Evolutionary conservation across 1,140 invertebrate species (phyloP), one percentile per base, ranked within the genome.

Genomic region (Bombus vancouverensis): DNA sequence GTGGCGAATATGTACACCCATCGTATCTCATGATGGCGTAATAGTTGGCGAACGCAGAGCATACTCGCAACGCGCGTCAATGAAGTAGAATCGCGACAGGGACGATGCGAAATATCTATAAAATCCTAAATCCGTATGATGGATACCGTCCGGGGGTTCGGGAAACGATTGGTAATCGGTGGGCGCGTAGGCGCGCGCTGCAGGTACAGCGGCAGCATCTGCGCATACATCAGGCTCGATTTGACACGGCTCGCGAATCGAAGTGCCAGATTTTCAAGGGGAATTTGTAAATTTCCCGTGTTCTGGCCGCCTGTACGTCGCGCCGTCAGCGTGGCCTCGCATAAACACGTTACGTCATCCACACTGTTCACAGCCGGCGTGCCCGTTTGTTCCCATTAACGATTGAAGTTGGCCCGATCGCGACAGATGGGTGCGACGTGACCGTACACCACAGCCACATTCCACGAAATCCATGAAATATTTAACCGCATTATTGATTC

Each of bases 401-500:
- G 91, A 93, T 93, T 92, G 92, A 93, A 94, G 92, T 93, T 93
- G 86, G 92, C 89, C 82, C 90, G 92, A 93, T 93, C 92, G 92
- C 93, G 91, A 93, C 92, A 93, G 92, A 94, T 93, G 93, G 92
- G 88, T 84, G 89, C 91, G 93, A 93, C 93, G 93, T 93, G 93
- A 93, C 92, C 89, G 92, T 89, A 86, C 87, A 86, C 86, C 92
- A 70, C 90, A 92, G 91, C 91, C 89, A 90, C 90, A 93, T 94
- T 94, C 91, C 93, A 87, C 91, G 91, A 94, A 93, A 93, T 93
- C 91, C 91, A 91, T 94, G 93, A 94, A 94, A 94, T 94, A 94
- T 94, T 94, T 94, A 93, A 93, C 90, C 91, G 90, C 86, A 90
- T 93, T 94, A 93, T 93, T 93, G 93, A 94, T 94, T 94, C 91